Conservation (phyloP, 2,113 vertebrate genomes). For the Vanacampus margaritifer region DNA sequence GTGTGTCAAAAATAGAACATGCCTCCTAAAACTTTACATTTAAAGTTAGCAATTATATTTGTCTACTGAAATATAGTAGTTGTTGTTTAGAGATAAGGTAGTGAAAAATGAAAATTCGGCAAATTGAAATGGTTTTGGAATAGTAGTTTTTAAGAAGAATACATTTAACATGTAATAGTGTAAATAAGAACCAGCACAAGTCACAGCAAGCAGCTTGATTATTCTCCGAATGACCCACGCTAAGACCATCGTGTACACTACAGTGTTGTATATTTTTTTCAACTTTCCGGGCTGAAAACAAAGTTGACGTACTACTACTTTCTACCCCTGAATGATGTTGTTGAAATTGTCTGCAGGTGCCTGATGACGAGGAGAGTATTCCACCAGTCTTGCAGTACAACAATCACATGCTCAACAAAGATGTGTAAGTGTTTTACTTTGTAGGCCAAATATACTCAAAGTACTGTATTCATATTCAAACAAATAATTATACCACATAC, state of each 20-base stretch:
- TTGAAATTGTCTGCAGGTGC: conserved; percentile 68
- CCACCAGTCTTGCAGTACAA: conserved; percentile 64
- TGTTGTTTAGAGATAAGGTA: background rate
- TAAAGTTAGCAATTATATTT: background rate
- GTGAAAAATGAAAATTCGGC: background rate
- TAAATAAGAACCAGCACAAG: background rate
- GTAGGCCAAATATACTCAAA: background rate
- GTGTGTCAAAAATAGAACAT: background rate
- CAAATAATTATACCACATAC: no score
- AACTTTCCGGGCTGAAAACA: background rate
- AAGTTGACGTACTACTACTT: background rate
- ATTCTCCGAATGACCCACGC: no score
- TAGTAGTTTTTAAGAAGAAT: background rate
- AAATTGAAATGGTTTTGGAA: background rate
- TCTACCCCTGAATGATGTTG: background rate
- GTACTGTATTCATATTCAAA: no score
- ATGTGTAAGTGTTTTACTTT: conserved; percentile 51
- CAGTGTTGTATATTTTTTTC: background rate
- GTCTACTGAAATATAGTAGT: background rate
- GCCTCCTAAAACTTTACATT: background rate
- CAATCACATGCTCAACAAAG: conserved; percentile 72
- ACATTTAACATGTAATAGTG: background rate
- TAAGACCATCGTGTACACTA: background rate
- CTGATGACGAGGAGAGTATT: conserved; percentile 75
- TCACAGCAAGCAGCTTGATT: background rate